Conservation (phyloP, 2,888 invertebrate species). For the Endomychus coccineus region DNA sequence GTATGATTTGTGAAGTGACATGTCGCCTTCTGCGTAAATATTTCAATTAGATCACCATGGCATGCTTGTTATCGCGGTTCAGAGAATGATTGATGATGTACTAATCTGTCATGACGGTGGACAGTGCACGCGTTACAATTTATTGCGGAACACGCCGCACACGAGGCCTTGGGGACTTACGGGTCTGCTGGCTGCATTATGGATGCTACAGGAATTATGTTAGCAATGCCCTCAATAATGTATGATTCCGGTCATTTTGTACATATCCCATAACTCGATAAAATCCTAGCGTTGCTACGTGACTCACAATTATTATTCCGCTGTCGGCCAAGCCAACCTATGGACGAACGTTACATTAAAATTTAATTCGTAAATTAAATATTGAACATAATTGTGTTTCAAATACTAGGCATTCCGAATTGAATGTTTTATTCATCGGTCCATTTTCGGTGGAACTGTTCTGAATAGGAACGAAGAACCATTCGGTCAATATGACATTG, state of each 20-base stretch:
- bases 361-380: no score
- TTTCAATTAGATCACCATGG: constrained; percentile 35
- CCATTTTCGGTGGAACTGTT: no score
- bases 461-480: no score
- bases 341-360: no score
- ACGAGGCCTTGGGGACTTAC: constrained; percentile 27
- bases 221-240: constrained; percentile 27
- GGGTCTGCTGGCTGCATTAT: constrained; percentile 21
- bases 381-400: no score
- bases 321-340: no score
- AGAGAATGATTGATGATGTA: constrained; percentile 42
- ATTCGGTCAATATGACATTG: no score
- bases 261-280: constrained; percentile 14
- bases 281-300: constrained; percentile 13
- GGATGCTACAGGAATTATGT: constrained; percentile 26
- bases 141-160: constrained; percentile 24
- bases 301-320: constrained; percentile 13
- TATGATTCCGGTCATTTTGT: constrained; percentile 19
- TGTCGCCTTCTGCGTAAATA: constrained; percentile 31
- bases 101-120: constrained; percentile 43
- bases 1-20: no score
- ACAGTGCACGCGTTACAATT: constrained; percentile 31
- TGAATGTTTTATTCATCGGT: no score
- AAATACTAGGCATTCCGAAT: no score
- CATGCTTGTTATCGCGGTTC: constrained; percentile 31